phyloP scores from a whole-genome alignment of 2,113 vertebrate genomes.

The Mustela lutreola region DNA sequence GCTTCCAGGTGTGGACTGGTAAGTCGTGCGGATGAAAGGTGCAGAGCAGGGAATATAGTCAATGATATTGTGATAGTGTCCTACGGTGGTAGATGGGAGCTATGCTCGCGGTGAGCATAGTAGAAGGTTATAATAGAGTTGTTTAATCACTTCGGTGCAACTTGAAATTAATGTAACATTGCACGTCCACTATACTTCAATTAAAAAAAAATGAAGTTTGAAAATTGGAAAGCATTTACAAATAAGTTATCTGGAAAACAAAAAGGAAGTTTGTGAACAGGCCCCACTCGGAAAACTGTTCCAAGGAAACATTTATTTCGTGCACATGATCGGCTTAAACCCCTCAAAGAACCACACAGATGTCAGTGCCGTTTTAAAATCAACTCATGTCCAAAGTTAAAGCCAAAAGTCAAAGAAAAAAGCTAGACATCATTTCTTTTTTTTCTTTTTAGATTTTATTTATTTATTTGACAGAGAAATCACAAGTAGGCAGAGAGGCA shows the following conservation, averaged over 20 bases:
- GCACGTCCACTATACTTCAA: not conserved
- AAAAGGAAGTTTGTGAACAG: not conserved
- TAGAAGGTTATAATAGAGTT: not conserved
- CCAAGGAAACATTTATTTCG: not conserved
- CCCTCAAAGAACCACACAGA: not conserved
- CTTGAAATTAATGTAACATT: not conserved
- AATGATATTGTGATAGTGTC: not conserved
- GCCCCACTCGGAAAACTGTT: not conserved
- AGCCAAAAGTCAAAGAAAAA: slow-evolving; percentile 25
- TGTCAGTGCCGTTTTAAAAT: not conserved
- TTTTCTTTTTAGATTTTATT: too few relatives aligned
- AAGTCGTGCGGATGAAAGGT: not conserved
- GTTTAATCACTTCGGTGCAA: not conserved
- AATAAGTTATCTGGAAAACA: not conserved
- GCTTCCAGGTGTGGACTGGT: not conserved
- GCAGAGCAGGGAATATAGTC: not conserved
- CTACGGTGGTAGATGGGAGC: not conserved
- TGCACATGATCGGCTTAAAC: not conserved
- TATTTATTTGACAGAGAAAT: too few relatives aligned
- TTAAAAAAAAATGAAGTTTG: not conserved
- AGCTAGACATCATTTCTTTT: not conserved
- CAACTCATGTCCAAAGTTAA: not conserved
- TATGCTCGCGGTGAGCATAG: not conserved
- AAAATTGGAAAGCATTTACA: not conserved
- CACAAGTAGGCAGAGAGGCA: too few relatives aligned